Percentiles rank a stretch among this genome's conserved stretches.
phyloP scores from a whole-genome alignment of 2,888 invertebrate genomes.

The Amphiduros pacificus region DNA sequence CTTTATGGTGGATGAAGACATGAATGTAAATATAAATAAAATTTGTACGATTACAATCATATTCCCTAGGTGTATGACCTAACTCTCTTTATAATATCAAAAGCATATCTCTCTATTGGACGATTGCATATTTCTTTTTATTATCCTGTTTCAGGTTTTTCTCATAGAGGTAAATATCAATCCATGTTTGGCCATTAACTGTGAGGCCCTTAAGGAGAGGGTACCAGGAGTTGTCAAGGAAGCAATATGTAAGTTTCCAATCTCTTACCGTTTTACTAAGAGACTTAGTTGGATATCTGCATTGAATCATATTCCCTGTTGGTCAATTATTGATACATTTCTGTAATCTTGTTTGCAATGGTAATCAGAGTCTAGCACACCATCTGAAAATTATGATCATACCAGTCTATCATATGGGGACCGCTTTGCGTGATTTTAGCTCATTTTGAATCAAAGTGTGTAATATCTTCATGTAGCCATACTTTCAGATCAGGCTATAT shows the following conservation, averaged over 20 bases:
- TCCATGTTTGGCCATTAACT: slow-evolving; percentile 56
- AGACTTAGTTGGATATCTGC: neutral
- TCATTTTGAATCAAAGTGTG: no score
- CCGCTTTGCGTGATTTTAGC: no score
- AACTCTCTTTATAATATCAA: no score
- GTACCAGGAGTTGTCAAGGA: slow-evolving; percentile 56
- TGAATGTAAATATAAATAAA: slow-evolving; percentile 42
- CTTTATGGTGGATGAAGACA: slow-evolving; percentile 58
- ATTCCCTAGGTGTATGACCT: no score
- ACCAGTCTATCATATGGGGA: no score
- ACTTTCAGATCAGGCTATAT: no score
- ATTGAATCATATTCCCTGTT: no score
- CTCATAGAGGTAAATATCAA: slow-evolving; percentile 59
- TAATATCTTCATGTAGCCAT: no score
- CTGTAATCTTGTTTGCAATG: no score
- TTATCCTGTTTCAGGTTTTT: slow-evolving; percentile 38
- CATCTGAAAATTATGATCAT: neutral
- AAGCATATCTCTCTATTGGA: no score
- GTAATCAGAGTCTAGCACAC: neutral
- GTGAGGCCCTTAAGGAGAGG: slow-evolving; percentile 54
- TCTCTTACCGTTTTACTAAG: neutral
- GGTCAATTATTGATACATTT: no score
- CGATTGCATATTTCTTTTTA: neutral
- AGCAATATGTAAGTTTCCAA: slow-evolving; percentile 48
- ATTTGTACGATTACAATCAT: no score